Base-by-base conservation (phyloP, 2,797 vertebrate species). In the Lophura swinhoii region DNA sequence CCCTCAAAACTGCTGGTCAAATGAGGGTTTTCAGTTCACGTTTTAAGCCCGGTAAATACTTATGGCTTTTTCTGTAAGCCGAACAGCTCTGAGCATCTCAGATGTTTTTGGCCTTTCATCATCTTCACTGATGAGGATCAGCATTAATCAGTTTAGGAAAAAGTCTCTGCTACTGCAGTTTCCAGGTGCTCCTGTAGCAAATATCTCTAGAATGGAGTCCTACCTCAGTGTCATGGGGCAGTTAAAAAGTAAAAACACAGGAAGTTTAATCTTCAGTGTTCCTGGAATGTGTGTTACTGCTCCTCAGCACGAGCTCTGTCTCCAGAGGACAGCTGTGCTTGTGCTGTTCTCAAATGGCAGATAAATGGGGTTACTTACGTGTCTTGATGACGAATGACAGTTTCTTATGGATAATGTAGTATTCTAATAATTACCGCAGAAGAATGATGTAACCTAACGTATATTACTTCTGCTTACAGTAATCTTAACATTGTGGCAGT, bases 391-490 rank as follows among this genome's bases (percentile, higher is more conserved):
- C 39, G 43, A 53, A 59, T 93, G 89, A 87, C 91, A 94, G 72
- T 93, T 97, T 96, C 87, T 92, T 95, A 92, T 41, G 51, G 92
- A 88, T 93, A 96, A 93, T 73, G 66, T 63, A 93, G 90, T 90
- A 95, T 88, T 96, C 71, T 82, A 79, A 84, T 91, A 95, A 95
- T 97, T 96, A 93, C 83, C 94, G 43, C 90, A 91, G 87, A 95
- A 94, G 96, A 94, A 95, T 86, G 84, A 87, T 94, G 83, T 78
- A 85, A 91, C 55, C 56, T 93, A 95, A 95, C 79, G 71, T 92
- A 59, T 95, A 87, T 96, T 95, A 81, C 84, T 96, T 97, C 84
- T 94, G 66, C 93, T 89, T 95, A 64, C 74, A 93, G 44, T 84
- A 84, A 87, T 94, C 76, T 88, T 92, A 87, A 59, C 81, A 55